Evolutionary conservation across 1,140 invertebrate species (phyloP).

Genomic region (Microplitis mediator): DNA sequence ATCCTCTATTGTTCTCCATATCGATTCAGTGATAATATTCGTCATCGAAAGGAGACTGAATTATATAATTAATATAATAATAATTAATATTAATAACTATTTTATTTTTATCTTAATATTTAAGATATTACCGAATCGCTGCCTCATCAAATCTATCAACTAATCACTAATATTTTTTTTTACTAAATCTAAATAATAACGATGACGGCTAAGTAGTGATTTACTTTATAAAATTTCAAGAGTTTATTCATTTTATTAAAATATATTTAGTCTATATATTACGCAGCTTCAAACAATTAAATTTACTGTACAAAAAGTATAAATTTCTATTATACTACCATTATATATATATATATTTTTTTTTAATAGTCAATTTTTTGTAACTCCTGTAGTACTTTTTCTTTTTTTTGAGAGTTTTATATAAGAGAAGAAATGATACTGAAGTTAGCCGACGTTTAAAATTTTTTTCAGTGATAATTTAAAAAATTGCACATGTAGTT

Average conservation of each 20-base stretch:
- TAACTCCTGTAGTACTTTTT: too few species aligned
- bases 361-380: too few species aligned
- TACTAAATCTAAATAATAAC: background rate
- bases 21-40: background rate
- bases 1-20: background rate
- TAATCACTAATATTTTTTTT: constrained; percentile 14
- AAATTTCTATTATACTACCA: too few species aligned
- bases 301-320: too few species aligned
- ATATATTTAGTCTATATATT: background rate
- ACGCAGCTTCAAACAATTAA: background rate
- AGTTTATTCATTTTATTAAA: background rate
- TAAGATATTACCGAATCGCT: constrained; percentile 20
- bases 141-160: constrained; percentile 17
- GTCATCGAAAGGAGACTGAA: background rate
- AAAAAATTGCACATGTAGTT: too few species aligned
- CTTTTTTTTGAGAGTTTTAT: background rate
- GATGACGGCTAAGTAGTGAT: background rate
- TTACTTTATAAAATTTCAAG: background rate
- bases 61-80: constrained; percentile 1
- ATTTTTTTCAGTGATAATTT: too few species aligned
- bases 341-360: too few species aligned
- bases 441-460: too few species aligned
- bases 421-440: background rate
- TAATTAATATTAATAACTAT: background rate
- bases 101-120: background rate